Evolutionary conservation across 2,797 vertebrate species (phyloP).

Genomic region (Momotus momota): DNA sequence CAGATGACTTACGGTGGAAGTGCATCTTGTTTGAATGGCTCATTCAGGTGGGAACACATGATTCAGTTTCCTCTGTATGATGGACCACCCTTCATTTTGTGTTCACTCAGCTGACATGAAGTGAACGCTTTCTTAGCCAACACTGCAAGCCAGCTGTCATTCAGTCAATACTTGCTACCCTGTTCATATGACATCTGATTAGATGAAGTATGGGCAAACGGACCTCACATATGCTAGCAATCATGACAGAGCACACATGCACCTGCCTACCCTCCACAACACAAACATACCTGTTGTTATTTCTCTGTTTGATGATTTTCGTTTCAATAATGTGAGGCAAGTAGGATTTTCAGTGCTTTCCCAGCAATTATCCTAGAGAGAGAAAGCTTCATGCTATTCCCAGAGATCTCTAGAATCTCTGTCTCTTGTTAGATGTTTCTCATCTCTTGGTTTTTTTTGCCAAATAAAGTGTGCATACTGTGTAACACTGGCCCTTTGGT

Average conservation of each 20-base stretch:
- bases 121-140: neutral
- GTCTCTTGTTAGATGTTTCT: neutral
- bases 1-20: neutral
- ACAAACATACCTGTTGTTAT: accelerated
- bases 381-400: neutral
- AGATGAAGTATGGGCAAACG: neutral
- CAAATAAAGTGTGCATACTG: neutral
- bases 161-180: neutral
- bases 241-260: neutral
- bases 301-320: neutral
- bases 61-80: neutral
- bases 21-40: neutral
- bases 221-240: neutral
- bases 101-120: neutral
- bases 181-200: too few species aligned
- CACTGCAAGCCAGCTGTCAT: accelerated
- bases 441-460: neutral
- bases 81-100: neutral
- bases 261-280: accelerated
- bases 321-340: neutral
- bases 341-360: neutral
- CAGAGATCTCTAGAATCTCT: neutral
- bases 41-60: neutral
- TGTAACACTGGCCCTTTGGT: neutral
- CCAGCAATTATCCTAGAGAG: neutral